phyloP scores from a whole-genome alignment of 1,140 invertebrate species.

The Periplaneta americana region DNA sequence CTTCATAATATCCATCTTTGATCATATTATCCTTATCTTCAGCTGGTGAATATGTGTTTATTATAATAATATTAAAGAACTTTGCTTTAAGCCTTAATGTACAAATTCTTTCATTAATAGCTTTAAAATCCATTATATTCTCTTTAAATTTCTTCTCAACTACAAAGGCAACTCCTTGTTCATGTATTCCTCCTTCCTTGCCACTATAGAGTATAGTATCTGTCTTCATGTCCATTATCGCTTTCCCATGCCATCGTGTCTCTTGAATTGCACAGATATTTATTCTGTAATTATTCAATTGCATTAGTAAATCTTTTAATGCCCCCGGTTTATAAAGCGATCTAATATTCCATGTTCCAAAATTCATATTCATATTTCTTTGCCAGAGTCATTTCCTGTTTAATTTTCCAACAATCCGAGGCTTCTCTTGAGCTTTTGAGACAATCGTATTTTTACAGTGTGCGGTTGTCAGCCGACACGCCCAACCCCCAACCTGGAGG shows the following conservation, averaged over 20 bases:
- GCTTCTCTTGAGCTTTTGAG: no score
- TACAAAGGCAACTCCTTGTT: no score
- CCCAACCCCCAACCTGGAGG: no score
- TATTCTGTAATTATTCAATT: neutral
- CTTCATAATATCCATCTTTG: neutral
- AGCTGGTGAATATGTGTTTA: neutral
- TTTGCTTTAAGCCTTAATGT: neutral
- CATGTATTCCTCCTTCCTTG: no score
- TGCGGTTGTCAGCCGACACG: no score
- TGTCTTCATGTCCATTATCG: no score
- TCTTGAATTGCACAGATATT: neutral
- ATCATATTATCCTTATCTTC: neutral
- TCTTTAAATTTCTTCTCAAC: no score
- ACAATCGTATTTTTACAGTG: no score
- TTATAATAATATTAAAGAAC: neutral
- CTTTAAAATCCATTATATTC: neutral
- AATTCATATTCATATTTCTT: slow-evolving; percentile 4
- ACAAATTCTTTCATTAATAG: neutral
- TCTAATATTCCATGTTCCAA: neutral
- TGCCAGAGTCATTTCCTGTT: neutral
- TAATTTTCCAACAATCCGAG: no score
- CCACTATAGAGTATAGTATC: no score
- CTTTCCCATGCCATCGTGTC: neutral
- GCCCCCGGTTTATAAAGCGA: neutral
- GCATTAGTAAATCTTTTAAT: no score